Evolutionary conservation across 1,140 invertebrate species (phyloP).

Genomic region (Dryas iulia): DNA sequence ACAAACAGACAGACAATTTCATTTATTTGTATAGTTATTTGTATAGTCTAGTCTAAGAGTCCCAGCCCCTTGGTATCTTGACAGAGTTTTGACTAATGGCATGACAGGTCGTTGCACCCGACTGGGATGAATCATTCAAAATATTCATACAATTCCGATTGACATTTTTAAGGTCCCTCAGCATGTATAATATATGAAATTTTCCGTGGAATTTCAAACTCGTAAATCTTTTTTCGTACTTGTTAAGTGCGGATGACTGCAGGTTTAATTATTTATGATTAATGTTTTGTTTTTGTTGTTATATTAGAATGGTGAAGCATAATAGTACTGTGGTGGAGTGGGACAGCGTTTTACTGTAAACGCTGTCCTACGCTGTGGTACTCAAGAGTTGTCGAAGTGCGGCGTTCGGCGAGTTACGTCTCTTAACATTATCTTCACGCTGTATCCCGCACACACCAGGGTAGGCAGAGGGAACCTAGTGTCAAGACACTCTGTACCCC

Average conservation of each 20-base stretch:
- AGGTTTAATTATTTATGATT: neutral
- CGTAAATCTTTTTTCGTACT: neutral
- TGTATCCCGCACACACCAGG: too few relatives aligned
- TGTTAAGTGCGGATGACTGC: neutral
- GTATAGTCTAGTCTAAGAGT: slow-evolving; percentile 24
- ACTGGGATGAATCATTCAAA: slow-evolving; percentile 32
- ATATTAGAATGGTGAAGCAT: neutral
- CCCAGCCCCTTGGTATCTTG: slow-evolving; percentile 29
- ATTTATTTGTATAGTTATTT: neutral
- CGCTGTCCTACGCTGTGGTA: too few relatives aligned
- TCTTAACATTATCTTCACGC: too few relatives aligned
- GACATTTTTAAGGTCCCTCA: slow-evolving; percentile 12
- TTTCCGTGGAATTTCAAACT: slow-evolving; percentile 1
- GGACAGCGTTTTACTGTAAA: neutral
- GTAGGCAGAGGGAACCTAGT: too few relatives aligned
- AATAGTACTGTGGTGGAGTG: neutral
- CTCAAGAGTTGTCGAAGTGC: too few relatives aligned
- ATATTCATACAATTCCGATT: slow-evolving; percentile 38
- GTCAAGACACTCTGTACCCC: too few relatives aligned
- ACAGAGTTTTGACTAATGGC: slow-evolving; percentile 43
- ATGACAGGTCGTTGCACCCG: slow-evolving; percentile 38
- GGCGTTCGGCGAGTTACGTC: too few relatives aligned
- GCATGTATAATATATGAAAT: neutral
- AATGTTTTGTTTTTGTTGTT: neutral
- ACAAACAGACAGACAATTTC: too few relatives aligned